These are phyloP conservation scores for Columba janthina DNA, from an alignment of 2,113 vertebrate species.

Conservation along the genomic window DNA sequence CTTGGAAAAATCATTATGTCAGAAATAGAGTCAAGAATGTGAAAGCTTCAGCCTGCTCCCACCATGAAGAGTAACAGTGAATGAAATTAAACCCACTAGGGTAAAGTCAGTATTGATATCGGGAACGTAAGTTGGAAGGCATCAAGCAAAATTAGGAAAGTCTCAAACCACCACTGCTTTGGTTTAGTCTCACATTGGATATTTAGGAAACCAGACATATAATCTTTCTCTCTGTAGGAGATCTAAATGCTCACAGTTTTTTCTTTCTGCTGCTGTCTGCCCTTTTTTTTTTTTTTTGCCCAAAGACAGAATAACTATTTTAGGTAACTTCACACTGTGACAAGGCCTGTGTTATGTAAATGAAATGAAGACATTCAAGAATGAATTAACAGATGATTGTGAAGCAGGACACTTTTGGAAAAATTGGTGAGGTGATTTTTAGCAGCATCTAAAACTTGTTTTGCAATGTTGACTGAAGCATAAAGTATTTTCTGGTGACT, in stretches of 20 bases:
- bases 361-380: constrained; percentile 54
- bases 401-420: constrained; percentile 5
- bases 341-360: constrained; percentile 58
- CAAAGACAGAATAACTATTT: constrained; percentile 74
- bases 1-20: background rate
- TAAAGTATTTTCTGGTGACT: background rate
- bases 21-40: background rate
- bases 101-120: background rate
- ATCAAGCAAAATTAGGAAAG: background rate
- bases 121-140: background rate
- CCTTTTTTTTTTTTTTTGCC: constrained; percentile 29
- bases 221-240: constrained; percentile 63
- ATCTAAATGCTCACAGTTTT: constrained; percentile 32
- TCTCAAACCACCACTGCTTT: constrained; percentile 40
- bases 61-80: background rate
- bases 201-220: constrained; percentile 69
- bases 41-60: background rate
- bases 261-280: constrained; percentile 53
- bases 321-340: constrained; percentile 67
- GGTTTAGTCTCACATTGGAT: constrained; percentile 41
- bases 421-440: constrained; percentile 14
- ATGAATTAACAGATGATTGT: constrained; percentile 53
- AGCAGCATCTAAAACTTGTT: constrained; percentile 10
- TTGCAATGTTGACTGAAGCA: background rate
- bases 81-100: background rate